phyloP scores from a whole-genome alignment of 2,797 vertebrate genomes.

The Eremophila alpestris region DNA sequence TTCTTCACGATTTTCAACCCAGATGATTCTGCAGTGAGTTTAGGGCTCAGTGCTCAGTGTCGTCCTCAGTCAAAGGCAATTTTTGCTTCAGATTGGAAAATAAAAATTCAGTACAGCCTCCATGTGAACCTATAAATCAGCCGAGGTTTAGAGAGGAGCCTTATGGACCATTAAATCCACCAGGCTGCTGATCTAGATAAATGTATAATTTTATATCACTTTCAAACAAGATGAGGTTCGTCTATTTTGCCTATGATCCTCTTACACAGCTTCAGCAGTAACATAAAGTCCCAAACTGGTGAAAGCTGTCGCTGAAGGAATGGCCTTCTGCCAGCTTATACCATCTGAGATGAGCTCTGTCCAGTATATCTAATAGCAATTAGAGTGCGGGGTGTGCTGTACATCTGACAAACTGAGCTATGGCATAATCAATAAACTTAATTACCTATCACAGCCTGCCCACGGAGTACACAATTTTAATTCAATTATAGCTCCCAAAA shows the following conservation, averaged over 20 bases:
- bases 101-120: background rate
- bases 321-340: constrained; percentile 18
- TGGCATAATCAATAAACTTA: constrained; percentile 70
- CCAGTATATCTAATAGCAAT: constrained; percentile 44
- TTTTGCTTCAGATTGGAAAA: background rate
- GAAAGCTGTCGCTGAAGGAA: constrained; percentile 19
- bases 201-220: constrained; percentile 21
- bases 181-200: background rate
- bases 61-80: constrained; percentile 1
- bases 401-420: constrained; percentile 46
- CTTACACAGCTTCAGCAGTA: background rate
- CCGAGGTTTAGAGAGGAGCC: background rate
- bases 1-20: background rate
- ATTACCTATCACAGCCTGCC: constrained; percentile 68
- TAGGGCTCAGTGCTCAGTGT: background rate
- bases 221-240: background rate
- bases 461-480: constrained; percentile 62
- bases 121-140: background rate
- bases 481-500: constrained; percentile 66
- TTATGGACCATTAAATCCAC: background rate
- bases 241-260: background rate
- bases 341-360: constrained; percentile 18
- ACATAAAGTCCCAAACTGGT: background rate
- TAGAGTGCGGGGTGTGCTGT: background rate
- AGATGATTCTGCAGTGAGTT: background rate